Conservation (phyloP, 2,888 invertebrate species). For the Hypselothyrea guttata region DNA sequence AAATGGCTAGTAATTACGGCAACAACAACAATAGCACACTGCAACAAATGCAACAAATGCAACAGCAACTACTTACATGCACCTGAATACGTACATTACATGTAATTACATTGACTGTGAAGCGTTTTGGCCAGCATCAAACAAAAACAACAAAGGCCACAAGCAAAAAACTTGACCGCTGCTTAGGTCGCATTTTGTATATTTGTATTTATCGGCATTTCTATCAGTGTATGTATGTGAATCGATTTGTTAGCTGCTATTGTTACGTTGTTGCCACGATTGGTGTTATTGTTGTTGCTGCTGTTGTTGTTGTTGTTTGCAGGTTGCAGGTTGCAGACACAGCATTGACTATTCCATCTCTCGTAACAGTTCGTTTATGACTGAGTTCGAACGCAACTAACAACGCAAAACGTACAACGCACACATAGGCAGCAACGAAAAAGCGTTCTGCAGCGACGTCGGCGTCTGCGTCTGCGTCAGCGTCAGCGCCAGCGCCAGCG, state of each 20-base stretch:
- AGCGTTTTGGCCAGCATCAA: conserved; percentile 22
- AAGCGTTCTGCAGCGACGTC: conserved; percentile 32
- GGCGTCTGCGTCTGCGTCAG: conserved; percentile 12
- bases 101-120: conserved; percentile 34
- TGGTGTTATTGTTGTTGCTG: conserved; percentile 19
- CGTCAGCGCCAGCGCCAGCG: conserved; percentile 7
- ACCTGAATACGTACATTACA: conserved; percentile 4
- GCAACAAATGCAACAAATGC: conserved; percentile 4
- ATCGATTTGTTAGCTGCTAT: conserved; percentile 1
- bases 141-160: conserved; percentile 2
- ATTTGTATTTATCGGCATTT: conserved; percentile 2
- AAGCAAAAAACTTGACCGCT: conserved; percentile 2
- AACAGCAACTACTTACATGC: conserved; percentile 9
- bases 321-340: conserved; percentile 35
- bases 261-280: conserved; percentile 5
- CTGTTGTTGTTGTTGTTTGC: conserved; percentile 17
- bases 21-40: conserved; percentile 6
- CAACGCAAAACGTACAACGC: conserved; percentile 60
- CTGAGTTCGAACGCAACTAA: conserved; percentile 78
- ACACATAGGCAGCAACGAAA: conserved; percentile 29
- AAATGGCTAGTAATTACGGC: conserved; percentile 33
- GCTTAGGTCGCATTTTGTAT: conserved; percentile 14
- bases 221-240: conserved; percentile 3
- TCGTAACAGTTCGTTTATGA: conserved; percentile 80
- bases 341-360: conserved; percentile 73